Evolutionary conservation across 2,113 vertebrate species (phyloP).

Genomic region (Columbina picui): DNA sequence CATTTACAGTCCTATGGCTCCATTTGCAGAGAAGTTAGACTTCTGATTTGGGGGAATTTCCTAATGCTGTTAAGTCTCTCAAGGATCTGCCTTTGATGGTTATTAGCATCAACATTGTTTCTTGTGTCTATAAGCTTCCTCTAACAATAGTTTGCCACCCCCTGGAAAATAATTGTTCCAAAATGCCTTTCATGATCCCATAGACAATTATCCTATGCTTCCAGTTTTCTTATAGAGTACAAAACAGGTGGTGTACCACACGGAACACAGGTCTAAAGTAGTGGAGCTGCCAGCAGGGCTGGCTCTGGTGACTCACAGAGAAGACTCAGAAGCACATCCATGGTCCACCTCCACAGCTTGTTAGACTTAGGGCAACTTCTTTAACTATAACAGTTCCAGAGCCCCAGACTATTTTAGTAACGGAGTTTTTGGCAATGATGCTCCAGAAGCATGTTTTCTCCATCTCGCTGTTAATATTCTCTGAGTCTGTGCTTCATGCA

Average conservation of each 20-base stretch:
- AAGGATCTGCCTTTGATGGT: not conserved
- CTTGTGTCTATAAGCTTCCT: not conserved
- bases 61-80: not conserved
- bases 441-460: not conserved
- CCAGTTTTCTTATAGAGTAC: not conserved
- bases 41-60: not conserved
- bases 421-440: rapidly evolving
- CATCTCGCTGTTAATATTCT: not conserved
- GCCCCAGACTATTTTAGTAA: not conserved
- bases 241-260: not conserved
- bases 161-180: not conserved
- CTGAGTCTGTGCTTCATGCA: not conserved
- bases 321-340: not conserved
- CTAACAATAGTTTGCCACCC: not conserved
- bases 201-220: not conserved
- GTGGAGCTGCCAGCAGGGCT: not conserved
- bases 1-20: not conserved
- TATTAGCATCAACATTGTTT: not conserved
- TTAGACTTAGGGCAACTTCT: not conserved
- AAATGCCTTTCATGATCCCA: not conserved
- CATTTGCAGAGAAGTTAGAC: not conserved
- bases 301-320: not conserved
- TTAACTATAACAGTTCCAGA: not conserved
- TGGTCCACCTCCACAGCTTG: not conserved
- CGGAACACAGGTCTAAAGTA: not conserved